phyloP scores from a whole-genome alignment of 2,888 invertebrate genomes.

The Caenorhabditis sp. region DNA sequence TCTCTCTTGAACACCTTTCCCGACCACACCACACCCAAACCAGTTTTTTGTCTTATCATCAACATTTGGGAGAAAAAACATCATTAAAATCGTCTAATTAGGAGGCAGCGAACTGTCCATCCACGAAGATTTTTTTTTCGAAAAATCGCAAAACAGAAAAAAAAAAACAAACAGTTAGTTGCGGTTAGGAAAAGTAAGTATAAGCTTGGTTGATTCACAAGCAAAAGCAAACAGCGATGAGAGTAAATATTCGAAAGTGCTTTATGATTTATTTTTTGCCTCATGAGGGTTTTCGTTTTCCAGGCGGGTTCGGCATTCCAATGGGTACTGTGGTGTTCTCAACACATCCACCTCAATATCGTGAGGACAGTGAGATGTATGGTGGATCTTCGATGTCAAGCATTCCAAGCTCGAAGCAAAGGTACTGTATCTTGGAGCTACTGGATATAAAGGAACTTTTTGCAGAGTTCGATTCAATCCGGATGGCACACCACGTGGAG shows the following conservation, averaged over 20 bases:
- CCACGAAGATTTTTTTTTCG: no score
- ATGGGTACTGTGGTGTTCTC: slow-evolving; percentile 69
- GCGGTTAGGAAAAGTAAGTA: no score
- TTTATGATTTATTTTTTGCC: background rate
- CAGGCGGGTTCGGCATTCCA: slow-evolving; percentile 70
- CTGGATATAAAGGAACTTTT: background rate
- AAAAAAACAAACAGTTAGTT: no score
- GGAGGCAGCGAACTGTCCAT: no score
- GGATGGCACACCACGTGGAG: slow-evolving; percentile 69
- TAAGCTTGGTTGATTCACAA: no score
- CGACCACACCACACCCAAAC: background rate
- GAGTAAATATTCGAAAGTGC: background rate
- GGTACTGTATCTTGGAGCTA: slow-evolving; percentile 17
- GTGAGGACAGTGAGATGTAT: slow-evolving; percentile 58
- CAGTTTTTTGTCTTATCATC: background rate
- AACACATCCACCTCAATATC: slow-evolving; percentile 69
- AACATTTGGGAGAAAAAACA: no score
- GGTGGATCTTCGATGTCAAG: slow-evolving; percentile 61
- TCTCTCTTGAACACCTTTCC: background rate
- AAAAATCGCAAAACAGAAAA: no score
- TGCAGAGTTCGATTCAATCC: slow-evolving; percentile 69
- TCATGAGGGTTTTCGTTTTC: slow-evolving; percentile 12
- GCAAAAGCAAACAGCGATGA: background rate
- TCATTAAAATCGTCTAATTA: no score
- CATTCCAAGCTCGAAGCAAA: slow-evolving; percentile 52